These are phyloP conservation scores for Sebastes vulpes DNA, from an alignment of 2,797 vertebrate species.

Conservation along the genomic window DNA sequence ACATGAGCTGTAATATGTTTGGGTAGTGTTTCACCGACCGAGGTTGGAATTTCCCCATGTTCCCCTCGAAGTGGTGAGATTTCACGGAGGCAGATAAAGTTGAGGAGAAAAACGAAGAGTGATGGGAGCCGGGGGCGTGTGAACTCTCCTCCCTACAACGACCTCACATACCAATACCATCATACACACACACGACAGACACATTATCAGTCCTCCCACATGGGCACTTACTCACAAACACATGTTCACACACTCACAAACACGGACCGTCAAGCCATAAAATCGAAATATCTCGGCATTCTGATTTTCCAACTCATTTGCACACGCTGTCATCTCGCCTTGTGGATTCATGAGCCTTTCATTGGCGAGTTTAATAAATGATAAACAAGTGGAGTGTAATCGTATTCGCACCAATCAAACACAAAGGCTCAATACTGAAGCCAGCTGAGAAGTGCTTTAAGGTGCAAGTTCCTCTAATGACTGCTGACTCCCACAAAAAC, in stretches of 20 bases:
- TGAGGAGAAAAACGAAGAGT: conserved; percentile 19
- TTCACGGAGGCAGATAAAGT: conserved; percentile 43
- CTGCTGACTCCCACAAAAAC: conserved; percentile 21
- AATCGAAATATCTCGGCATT: not conserved
- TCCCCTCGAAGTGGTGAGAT: conserved; percentile 27
- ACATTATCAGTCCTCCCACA: conserved; percentile 16
- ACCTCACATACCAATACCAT: conserved; percentile 36
- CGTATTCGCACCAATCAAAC: conserved; percentile 11
- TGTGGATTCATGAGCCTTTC: not conserved
- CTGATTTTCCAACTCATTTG: conserved; percentile 6
- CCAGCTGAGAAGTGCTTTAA: conserved; percentile 22
- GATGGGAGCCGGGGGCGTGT: conserved; percentile 32
- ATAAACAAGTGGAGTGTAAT: conserved; percentile 29
- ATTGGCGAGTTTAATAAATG: conserved; percentile 21
- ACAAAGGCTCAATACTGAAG: conserved; percentile 8
- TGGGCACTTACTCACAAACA: conserved; percentile 12
- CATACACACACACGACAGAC: conserved; percentile 23
- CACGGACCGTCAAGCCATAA: not conserved
- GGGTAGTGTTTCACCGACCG: conserved; percentile 1
- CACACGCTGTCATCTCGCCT: not conserved
- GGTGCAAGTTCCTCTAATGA: conserved; percentile 13
- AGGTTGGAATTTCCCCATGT: not conserved
- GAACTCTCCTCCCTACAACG: conserved; percentile 39
- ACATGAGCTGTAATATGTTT: conserved; percentile 17
- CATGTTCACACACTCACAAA: conserved; percentile 1